These are phyloP conservation scores for Gymnosoma rotundatum DNA, from an alignment of 2,888 invertebrate genomes.

Conservation along the genomic window DNA sequence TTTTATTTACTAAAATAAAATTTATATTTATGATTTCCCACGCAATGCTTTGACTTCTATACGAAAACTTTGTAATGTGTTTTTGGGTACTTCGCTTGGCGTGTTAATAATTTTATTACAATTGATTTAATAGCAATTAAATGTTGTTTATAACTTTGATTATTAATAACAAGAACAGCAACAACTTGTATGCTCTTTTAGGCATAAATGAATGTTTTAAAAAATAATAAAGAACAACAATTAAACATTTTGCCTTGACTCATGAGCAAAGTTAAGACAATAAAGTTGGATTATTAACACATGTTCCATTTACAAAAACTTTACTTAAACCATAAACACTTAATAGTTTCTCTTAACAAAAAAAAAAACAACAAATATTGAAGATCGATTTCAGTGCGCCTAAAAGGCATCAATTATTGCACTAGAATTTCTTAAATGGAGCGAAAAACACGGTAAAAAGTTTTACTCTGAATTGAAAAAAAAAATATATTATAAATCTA, in stretches of 20 bases:
- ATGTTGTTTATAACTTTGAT: constrained; percentile 10
- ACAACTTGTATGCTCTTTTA: neutral
- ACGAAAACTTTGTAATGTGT: too few species aligned
- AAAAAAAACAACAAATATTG: neutral
- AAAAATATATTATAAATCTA: neutral
- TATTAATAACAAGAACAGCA: constrained; percentile 25
- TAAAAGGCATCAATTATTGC: constrained; percentile 6
- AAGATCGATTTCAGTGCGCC: constrained; percentile 29
- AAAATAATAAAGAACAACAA: constrained; percentile 24
- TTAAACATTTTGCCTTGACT: constrained; percentile 38
- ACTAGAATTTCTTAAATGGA: neutral
- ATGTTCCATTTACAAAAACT: constrained; percentile 29
- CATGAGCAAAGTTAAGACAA: constrained; percentile 17
- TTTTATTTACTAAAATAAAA: too few species aligned
- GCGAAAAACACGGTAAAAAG: constrained; percentile 35
- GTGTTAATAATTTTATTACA: constrained; percentile 1
- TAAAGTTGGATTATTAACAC: constrained; percentile 33
- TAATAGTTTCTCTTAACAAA: neutral
- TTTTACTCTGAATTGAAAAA: constrained; percentile 10
- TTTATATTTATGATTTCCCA: too few species aligned
- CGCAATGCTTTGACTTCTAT: too few species aligned
- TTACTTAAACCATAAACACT: constrained; percentile 2
- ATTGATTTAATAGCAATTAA: constrained; percentile 9
- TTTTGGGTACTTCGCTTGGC: neutral
- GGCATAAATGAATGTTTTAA: constrained; percentile 10